These are phyloP conservation scores for Euleptes europaea DNA, from an alignment of 2,113 vertebrate genomes.

Conservation along the genomic window DNA sequence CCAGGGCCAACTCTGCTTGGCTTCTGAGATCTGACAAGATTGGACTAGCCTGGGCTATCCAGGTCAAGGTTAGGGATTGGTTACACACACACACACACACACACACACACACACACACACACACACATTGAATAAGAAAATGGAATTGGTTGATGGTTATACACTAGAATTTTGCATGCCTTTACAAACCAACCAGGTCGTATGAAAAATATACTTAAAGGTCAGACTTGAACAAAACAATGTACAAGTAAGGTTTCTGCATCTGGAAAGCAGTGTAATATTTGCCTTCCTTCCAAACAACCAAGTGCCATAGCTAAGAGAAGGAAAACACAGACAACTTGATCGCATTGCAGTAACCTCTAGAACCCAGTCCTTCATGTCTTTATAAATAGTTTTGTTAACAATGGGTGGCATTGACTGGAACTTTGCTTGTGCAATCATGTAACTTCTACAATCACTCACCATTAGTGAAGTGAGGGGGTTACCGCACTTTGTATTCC, in stretches of 20 bases:
- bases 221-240: constrained; percentile 16
- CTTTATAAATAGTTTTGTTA: constrained; percentile 24
- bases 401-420: not conserved
- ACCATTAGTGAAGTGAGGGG: too few species aligned
- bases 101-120: too few species aligned
- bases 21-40: too few species aligned
- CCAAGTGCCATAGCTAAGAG: not conserved
- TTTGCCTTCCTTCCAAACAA: not conserved
- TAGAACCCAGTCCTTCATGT: not conserved
- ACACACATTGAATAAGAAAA: too few species aligned
- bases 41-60: too few species aligned
- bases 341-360: not conserved
- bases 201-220: constrained; percentile 31
- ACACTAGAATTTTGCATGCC: not conserved
- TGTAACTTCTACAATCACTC: too few species aligned
- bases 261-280: not conserved
- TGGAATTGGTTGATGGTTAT: not conserved
- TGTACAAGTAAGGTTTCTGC: constrained; percentile 13
- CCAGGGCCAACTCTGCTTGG: too few species aligned
- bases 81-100: too few species aligned
- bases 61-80: too few species aligned
- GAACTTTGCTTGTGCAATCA: not conserved
- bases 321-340: constrained; percentile 23
- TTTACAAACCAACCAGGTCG: constrained; percentile 1
- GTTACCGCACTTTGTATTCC: too few species aligned